These are phyloP conservation scores for Sebastes itinus DNA, from an alignment of 2,797 vertebrate genomes.

Conservation along the genomic window DNA sequence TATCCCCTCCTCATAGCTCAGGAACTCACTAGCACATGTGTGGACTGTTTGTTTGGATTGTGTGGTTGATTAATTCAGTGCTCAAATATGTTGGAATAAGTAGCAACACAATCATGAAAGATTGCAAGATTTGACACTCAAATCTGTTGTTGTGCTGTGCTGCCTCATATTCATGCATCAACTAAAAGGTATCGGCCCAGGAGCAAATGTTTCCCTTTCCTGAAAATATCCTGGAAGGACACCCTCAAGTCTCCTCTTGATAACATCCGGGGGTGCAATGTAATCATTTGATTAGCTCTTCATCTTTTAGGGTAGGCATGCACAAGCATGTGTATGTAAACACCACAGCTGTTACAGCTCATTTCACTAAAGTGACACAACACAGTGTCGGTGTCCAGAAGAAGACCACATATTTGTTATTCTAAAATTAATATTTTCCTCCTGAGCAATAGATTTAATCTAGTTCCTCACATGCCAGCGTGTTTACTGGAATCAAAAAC, in stretches of 20 bases:
- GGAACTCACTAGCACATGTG: not conserved
- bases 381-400: slow-evolving; percentile 11
- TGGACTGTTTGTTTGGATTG: not conserved
- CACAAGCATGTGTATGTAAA: slow-evolving; percentile 28
- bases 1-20: not conserved
- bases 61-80: not conserved
- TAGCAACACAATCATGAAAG: slow-evolving; percentile 4
- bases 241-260: slow-evolving; percentile 27
- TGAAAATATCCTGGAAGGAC: slow-evolving; percentile 26
- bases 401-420: slow-evolving; percentile 26
- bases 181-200: slow-evolving; percentile 15
- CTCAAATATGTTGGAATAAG: not conserved
- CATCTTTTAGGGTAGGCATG: slow-evolving; percentile 23
- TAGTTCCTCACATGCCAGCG: slow-evolving; percentile 17
- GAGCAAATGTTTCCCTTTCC: slow-evolving; percentile 26
- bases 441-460: slow-evolving; percentile 19
- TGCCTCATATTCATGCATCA: slow-evolving; percentile 20
- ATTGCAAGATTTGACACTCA: slow-evolving; percentile 1
- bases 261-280: slow-evolving; percentile 28
- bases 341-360: slow-evolving; percentile 10
- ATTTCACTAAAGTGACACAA: slow-evolving; percentile 4
- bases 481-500: slow-evolving; percentile 19
- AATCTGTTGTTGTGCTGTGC: not conserved
- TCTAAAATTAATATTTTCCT: slow-evolving; percentile 26
- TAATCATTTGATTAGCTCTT: slow-evolving; percentile 52